These are phyloP conservation scores for Meganola albula DNA, from an alignment of 2,888 invertebrate species.

Conservation along the genomic window DNA sequence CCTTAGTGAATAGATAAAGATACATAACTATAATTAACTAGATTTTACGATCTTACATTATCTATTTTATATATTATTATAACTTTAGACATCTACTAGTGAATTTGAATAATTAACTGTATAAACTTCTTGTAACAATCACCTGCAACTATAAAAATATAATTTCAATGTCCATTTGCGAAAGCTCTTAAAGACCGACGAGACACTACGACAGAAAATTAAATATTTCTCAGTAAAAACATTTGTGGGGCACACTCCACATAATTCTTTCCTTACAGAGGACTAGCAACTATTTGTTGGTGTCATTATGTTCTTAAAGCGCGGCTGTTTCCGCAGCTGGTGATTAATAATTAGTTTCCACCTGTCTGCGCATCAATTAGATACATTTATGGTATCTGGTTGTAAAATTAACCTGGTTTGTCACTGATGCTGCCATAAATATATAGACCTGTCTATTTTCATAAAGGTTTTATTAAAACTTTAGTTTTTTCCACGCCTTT, in stretches of 20 bases:
- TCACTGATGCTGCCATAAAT: slow-evolving; percentile 7
- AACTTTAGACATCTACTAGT: slow-evolving; percentile 22
- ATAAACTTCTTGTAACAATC: slow-evolving; percentile 11
- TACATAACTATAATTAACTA: too few relatives aligned
- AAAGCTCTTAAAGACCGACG: slow-evolving; percentile 17
- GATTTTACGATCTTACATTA: too few relatives aligned
- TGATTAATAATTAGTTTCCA: slow-evolving; percentile 56
- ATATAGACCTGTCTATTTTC: slow-evolving; percentile 3
- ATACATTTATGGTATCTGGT: slow-evolving; percentile 33
- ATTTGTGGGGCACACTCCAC: slow-evolving; percentile 24
- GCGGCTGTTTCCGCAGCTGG: slow-evolving; percentile 57
- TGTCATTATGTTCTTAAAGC: slow-evolving; percentile 43
- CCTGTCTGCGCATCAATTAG: slow-evolving; percentile 50
- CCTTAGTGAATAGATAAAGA: too few relatives aligned
- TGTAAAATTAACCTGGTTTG: slow-evolving; percentile 16
- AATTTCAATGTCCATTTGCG: slow-evolving; percentile 24
- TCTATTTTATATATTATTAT: too few relatives aligned
- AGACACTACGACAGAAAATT: too few relatives aligned
- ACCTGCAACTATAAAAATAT: slow-evolving; percentile 27
- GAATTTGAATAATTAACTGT: slow-evolving; percentile 16
- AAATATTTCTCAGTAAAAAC: slow-evolving; percentile 32
- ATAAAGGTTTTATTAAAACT: slow-evolving; percentile 1
- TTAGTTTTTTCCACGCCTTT: too few relatives aligned
- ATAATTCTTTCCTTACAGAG: slow-evolving; percentile 29
- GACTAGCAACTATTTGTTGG: slow-evolving; percentile 41